A percentile compares a stretch with the other conserved stretches of the same genome.
Evolutionary conservation across 2,888 invertebrate genomes (phyloP).

Genomic region (Spilosoma lubricipeda): DNA sequence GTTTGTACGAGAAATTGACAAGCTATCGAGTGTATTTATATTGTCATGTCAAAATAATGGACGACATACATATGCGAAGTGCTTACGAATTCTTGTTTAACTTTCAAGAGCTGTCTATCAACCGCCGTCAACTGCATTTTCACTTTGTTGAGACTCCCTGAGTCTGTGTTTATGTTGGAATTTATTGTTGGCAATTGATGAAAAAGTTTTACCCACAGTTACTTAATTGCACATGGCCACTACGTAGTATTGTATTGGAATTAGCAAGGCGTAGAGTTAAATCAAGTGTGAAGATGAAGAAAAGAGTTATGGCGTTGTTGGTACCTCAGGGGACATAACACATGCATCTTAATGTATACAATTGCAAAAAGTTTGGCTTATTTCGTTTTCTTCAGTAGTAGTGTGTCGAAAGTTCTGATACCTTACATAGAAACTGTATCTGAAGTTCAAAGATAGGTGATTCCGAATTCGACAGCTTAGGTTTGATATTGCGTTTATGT

Average conservation of each 20-base stretch:
- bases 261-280: no score
- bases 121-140: neutral
- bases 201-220: neutral
- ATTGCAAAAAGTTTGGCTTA: no score
- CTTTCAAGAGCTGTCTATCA: constrained; percentile 11
- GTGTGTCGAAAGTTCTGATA: no score
- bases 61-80: constrained; percentile 12
- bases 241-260: no score
- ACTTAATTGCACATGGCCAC: neutral
- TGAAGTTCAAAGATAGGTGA: no score
- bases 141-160: neutral
- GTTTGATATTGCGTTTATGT: neutral
- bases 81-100: neutral
- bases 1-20: neutral
- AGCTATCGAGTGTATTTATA: neutral
- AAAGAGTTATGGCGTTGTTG: no score
- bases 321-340: no score
- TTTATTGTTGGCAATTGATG: neutral
- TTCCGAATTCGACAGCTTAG: no score
- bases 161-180: neutral
- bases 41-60: neutral
- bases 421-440: no score
- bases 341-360: no score
- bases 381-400: no score
- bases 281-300: no score